A percentile compares a stretch with the other conserved stretches of the same genome.
Conservation (phyloP, 2,797 vertebrate species). For the Emydoidea blandingii region DNA sequence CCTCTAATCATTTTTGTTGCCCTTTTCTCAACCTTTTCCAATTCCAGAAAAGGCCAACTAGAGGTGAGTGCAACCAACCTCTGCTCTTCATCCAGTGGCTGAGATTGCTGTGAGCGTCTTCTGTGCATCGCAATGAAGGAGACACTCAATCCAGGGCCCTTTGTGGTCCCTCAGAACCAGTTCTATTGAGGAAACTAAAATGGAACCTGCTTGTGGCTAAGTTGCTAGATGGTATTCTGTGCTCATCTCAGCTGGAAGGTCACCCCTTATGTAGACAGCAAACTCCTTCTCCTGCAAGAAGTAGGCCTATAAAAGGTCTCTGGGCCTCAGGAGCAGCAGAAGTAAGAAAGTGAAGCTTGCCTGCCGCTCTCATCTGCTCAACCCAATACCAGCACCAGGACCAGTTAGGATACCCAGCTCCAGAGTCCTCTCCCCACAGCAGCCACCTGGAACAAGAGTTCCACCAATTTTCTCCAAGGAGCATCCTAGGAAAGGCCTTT, state of each 20-base stretch:
- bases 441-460: background rate
- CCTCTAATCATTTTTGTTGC: too few relatives aligned
- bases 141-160: slow-evolving; percentile 26
- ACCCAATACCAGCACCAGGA: background rate
- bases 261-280: background rate
- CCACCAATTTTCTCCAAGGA: background rate
- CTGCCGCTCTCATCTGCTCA: rapidly evolving
- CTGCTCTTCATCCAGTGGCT: slow-evolving; percentile 33
- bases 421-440: background rate
- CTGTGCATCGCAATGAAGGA: background rate
- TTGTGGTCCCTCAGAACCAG: background rate
- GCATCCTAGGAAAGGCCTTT: background rate
- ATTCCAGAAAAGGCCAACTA: too few relatives aligned
- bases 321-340: background rate
- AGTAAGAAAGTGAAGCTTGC: rapidly evolving
- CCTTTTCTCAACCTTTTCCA: too few relatives aligned
- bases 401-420: background rate
- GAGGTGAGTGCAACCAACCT: slow-evolving; percentile 54
- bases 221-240: background rate
- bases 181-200: background rate
- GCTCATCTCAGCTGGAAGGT: too few relatives aligned
- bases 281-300: background rate
- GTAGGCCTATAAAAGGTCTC: background rate
- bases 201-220: background rate
- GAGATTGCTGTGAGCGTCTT: background rate